phyloP scores from a whole-genome alignment of 2,113 vertebrate species.

The Tringa solitaria region DNA sequence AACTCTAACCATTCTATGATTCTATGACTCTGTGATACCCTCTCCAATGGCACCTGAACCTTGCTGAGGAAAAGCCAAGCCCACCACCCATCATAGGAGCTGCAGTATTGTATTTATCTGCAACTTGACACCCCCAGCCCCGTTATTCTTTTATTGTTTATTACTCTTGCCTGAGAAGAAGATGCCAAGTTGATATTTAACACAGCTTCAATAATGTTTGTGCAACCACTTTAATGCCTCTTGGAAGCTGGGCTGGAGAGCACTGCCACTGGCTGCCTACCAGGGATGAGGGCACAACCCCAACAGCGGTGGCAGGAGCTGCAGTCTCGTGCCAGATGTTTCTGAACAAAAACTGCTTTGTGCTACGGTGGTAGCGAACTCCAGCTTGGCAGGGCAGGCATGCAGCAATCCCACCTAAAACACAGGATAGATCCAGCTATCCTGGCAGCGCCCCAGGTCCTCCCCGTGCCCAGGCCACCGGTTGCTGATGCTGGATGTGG shows the following conservation, averaged over 20 bases:
- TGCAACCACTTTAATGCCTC: neutral
- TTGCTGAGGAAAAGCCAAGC: neutral
- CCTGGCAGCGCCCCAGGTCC: neutral
- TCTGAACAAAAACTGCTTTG: neutral
- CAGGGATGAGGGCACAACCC: neutral
- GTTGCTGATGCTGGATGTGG: neutral
- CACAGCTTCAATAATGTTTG: neutral
- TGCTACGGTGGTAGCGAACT: neutral
- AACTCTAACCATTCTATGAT: too few species aligned
- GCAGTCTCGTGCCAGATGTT: neutral
- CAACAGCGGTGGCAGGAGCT: neutral
- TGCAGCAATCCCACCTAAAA: neutral
- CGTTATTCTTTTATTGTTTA: neutral
- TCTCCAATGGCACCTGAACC: neutral
- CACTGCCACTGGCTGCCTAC: fast-evolving
- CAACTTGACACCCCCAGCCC: neutral
- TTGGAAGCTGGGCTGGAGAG: neutral
- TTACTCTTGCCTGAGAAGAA: neutral
- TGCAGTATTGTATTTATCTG: neutral
- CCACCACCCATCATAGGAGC: neutral
- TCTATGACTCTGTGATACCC: neutral
- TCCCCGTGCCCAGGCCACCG: neutral
- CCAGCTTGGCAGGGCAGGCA: neutral
- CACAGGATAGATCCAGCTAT: fast-evolving
- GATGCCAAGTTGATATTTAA: neutral